Percentiles rank a stretch among this genome's conserved stretches.
phyloP scores from a whole-genome alignment of 2,113 vertebrate species.

The Natator depressus region DNA sequence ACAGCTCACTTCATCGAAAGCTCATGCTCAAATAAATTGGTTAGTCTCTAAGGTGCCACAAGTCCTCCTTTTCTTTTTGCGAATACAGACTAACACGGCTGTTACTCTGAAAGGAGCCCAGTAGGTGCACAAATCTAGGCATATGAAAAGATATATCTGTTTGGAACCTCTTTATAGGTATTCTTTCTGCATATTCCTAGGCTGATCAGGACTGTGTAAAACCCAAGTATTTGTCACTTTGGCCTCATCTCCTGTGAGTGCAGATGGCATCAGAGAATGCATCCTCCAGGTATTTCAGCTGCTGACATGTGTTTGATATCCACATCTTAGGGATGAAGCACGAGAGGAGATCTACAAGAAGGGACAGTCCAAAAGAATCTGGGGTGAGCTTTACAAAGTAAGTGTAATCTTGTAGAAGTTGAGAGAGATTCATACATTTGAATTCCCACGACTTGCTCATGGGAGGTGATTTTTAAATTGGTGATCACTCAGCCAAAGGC shows the following conservation, averaged over 20 bases:
- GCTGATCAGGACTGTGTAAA: background rate
- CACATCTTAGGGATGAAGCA: slow-evolving; percentile 84
- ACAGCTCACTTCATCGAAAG: too few relatives aligned
- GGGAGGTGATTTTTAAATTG: background rate
- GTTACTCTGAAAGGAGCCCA: too few relatives aligned
- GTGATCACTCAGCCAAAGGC: background rate
- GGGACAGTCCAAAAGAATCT: slow-evolving; percentile 97
- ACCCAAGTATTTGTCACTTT: background rate
- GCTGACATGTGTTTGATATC: slow-evolving; percentile 43
- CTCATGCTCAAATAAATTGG: too few relatives aligned
- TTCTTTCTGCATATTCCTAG: background rate
- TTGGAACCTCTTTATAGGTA: background rate
- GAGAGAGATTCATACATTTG: background rate
- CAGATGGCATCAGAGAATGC: background rate
- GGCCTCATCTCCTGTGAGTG: background rate
- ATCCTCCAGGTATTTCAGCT: background rate
- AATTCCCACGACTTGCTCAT: background rate
- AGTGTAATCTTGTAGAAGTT: rapidly evolving
- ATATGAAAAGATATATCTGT: background rate
- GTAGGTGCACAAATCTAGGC: background rate
- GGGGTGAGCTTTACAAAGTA: slow-evolving; percentile 99
- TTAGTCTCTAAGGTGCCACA: too few relatives aligned
- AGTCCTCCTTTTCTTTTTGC: too few relatives aligned
- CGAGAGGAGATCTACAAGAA: slow-evolving; percentile 97
- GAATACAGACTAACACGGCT: too few relatives aligned